These are phyloP conservation scores for Tanaodytes sp. DNA, from an alignment of 2,888 invertebrate genomes.

Conservation along the genomic window DNA sequence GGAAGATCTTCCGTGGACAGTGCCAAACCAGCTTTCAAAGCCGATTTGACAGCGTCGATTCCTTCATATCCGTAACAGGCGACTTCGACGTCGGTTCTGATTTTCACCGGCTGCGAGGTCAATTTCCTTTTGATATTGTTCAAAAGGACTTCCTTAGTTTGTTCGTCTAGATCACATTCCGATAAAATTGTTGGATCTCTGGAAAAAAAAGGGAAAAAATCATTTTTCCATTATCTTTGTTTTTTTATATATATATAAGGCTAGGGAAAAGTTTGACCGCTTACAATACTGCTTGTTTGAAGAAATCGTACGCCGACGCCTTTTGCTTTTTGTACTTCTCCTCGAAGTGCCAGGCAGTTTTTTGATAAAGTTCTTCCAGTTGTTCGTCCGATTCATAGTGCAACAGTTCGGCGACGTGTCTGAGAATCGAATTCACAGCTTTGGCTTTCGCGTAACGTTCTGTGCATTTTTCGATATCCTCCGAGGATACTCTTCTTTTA, in stretches of 20 bases:
- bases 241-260: too few species aligned
- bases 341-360: slow-evolving; percentile 99
- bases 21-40: slow-evolving; percentile 90
- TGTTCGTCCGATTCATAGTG: slow-evolving; percentile 93
- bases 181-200: slow-evolving; percentile 96
- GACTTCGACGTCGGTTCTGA: slow-evolving; percentile 93
- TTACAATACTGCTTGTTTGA: slow-evolving; percentile 97
- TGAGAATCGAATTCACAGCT: slow-evolving; percentile 96
- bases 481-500: slow-evolving; percentile 97
- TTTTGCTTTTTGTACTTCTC: slow-evolving; percentile 95
- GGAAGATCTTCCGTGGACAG: slow-evolving; percentile 94
- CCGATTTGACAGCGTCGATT: slow-evolving; percentile 97
- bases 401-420: slow-evolving; percentile 96
- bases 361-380: slow-evolving; percentile 94
- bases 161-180: slow-evolving; percentile 94
- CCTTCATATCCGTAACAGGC: slow-evolving; percentile 98
- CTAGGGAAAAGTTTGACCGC: too few species aligned
- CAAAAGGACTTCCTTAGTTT: slow-evolving; percentile 91
- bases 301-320: slow-evolving; percentile 96
- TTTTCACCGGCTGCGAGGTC: slow-evolving; percentile 97
- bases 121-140: slow-evolving; percentile 96
- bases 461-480: slow-evolving; percentile 98
- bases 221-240: too few species aligned
- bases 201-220: too few species aligned
- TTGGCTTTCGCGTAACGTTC: slow-evolving; percentile 98